A percentile compares a stretch with the other conserved stretches of the same genome.
Conservation (phyloP, 2,113 vertebrate species). For the Rostratula benghalensis region DNA sequence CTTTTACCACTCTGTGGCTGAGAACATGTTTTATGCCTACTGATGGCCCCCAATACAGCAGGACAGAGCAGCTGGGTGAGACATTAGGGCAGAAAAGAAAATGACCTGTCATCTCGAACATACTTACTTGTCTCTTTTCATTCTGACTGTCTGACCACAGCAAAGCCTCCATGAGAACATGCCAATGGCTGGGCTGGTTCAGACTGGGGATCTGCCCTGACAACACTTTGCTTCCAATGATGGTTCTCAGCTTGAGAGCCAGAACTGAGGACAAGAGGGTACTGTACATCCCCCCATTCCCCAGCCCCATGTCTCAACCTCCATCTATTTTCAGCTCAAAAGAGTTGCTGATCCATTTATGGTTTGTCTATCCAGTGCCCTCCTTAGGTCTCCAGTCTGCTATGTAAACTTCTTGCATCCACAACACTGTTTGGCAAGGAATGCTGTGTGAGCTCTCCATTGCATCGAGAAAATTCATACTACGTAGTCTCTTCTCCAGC, state of each 20-base stretch:
- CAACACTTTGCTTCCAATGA: background rate
- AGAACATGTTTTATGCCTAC: background rate
- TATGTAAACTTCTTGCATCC: background rate
- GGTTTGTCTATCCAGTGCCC: background rate
- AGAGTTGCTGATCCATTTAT: background rate
- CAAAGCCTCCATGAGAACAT: background rate
- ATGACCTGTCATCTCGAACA: background rate
- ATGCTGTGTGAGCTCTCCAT: background rate
- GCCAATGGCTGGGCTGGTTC: background rate
- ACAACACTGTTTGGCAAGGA: background rate
- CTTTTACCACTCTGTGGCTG: background rate
- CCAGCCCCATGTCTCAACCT: background rate
- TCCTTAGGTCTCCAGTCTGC: background rate
- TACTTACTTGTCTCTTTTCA: background rate
- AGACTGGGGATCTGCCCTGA: rapidly evolving
- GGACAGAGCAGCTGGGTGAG: background rate
- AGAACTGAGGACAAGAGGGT: rapidly evolving
- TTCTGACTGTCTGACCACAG: background rate
- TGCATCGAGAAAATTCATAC: background rate
- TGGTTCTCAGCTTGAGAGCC: rapidly evolving
- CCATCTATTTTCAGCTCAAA: background rate
- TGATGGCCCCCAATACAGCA: background rate
- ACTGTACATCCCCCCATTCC: background rate
- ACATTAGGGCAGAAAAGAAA: background rate
- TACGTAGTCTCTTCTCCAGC: background rate